Conservation (phyloP, 2,113 vertebrate genomes). For the Mystacornis crossleyi region DNA sequence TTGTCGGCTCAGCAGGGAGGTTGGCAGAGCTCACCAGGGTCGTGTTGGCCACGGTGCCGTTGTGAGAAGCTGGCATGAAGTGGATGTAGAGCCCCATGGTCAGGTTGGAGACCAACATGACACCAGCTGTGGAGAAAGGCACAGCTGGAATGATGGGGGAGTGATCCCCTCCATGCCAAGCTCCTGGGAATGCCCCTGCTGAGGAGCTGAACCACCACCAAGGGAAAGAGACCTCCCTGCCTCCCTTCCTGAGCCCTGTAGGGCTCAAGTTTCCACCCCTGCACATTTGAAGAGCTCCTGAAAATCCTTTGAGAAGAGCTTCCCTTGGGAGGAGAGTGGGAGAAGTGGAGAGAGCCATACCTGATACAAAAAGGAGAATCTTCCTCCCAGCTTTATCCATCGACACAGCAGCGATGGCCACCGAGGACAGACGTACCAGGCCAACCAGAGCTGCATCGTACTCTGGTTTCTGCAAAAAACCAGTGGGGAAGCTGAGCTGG, state of each 20-base stretch:
- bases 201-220: neutral
- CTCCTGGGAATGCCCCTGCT: neutral
- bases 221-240: no score
- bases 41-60: neutral
- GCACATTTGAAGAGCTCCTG: neutral
- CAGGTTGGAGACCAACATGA: conserved; percentile 86
- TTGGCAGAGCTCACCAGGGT: neutral
- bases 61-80: neutral
- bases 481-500: neutral
- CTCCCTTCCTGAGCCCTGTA: neutral
- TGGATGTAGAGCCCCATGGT: conserved; percentile 81
- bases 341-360: conserved; percentile 21
- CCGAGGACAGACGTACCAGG: conserved; percentile 82
- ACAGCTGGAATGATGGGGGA: rapidly evolving
- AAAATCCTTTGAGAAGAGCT: neutral
- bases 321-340: neutral
- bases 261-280: neutral
- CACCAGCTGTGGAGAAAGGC: conserved; percentile 64
- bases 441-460: conserved; percentile 89
- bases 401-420: conserved; percentile 79
- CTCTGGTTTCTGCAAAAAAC: conserved; percentile 59
- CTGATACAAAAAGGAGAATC: conserved; percentile 86
- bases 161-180: rapidly evolving
- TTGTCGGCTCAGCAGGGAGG: neutral
- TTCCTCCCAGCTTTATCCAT: conserved; percentile 95